Conservation (phyloP, 2,113 vertebrate species). For the Brienomyrus longianalis region DNA sequence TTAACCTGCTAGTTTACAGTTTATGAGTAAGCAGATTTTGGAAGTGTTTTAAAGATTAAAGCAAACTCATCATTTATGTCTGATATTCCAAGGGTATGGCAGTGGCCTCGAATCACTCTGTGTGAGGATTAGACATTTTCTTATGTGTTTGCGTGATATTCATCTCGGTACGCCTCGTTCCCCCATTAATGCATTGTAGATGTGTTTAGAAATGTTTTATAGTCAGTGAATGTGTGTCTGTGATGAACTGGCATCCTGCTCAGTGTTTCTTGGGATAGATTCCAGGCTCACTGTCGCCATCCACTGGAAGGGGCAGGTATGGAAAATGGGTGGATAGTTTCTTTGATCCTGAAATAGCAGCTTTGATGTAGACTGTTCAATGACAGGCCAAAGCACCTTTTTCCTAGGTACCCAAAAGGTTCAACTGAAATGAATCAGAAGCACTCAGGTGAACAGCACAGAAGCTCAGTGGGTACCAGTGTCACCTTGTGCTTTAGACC, state of each 20-base stretch:
- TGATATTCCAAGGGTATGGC: not conserved
- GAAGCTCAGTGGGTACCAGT: not conserved
- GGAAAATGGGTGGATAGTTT: not conserved
- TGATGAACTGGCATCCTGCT: not conserved
- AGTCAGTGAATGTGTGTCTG: not conserved
- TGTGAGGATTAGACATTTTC: not conserved
- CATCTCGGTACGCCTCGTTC: not conserved
- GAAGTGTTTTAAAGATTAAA: not conserved
- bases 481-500: not conserved
- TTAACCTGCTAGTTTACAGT: not conserved
- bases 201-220: not conserved
- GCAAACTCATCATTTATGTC: not conserved
- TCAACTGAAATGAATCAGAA: not conserved
- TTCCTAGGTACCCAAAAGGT: not conserved
- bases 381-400: constrained; percentile 14
- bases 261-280: not conserved
- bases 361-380: constrained; percentile 15
- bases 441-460: not conserved
- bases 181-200: not conserved
- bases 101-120: not conserved
- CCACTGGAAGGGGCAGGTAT: not conserved
- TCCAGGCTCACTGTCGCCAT: not conserved
- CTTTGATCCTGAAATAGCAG: constrained; percentile 12
- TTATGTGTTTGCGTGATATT: not conserved
- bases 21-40: not conserved